phyloP scores from a whole-genome alignment of 2,113 vertebrate genomes.

The Psammodynastes pulverulentus region DNA sequence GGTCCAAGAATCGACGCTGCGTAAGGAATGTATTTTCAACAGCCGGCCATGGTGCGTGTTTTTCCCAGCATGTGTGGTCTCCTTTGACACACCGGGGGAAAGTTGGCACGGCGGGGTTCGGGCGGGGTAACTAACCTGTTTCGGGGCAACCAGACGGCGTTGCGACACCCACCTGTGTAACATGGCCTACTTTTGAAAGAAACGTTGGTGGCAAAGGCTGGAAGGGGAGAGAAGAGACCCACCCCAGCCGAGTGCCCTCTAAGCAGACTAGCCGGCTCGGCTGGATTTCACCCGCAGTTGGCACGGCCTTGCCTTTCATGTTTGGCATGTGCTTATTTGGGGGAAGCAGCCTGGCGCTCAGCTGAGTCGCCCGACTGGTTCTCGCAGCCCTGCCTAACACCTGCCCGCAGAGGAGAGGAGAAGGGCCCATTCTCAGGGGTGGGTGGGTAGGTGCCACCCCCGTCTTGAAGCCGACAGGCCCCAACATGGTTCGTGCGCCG shows the following conservation, averaged over 20 bases:
- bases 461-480: background rate
- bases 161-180: constrained; percentile 48
- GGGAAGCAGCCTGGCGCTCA: accelerated
- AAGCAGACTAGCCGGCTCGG: background rate
- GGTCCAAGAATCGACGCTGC: background rate
- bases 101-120: constrained; percentile 60
- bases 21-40: background rate
- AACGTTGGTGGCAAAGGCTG: background rate
- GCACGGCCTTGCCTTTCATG: accelerated
- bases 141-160: constrained; percentile 6
- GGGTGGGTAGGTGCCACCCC: background rate
- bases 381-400: background rate
- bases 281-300: accelerated
- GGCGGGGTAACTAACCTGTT: constrained; percentile 62
- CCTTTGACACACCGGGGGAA: constrained; percentile 4
- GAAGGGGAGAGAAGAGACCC: background rate
- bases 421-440: too few relatives aligned
- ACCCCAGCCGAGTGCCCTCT: background rate
- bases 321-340: accelerated
- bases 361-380: background rate
- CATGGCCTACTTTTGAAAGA: background rate
- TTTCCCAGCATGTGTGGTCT: constrained; percentile 45
- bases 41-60: background rate
- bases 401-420: background rate
- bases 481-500: background rate